Base-by-base conservation (phyloP, 2,797 vertebrate species). In the Coendou prehensilis region DNA sequence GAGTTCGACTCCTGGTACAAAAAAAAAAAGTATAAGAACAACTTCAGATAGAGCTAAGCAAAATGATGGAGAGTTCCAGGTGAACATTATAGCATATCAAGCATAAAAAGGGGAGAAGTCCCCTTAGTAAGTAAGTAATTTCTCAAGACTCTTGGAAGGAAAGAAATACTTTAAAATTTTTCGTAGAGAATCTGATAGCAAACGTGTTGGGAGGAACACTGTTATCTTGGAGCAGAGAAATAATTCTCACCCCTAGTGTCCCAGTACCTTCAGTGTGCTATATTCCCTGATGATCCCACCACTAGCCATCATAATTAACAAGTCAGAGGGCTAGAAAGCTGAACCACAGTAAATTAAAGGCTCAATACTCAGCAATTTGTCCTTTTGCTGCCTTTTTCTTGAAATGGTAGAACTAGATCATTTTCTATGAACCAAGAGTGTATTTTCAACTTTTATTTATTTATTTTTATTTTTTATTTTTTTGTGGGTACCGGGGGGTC, bases 361-460 rank as follows among this genome's bases (percentile, higher is more conserved):
- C 76, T 96, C 73, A 83, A 56, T 41, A 91, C 79, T 88, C 97
- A 96, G 94, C 89, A 94, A 87, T 92, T 82, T 95, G 95, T 93
- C 79, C 33, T 94, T 95, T 82, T 93, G 47, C 67, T 95, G 67
- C 30, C 47, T 41, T 95, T 95, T 76, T 90, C 97, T 86, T 92
- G 78, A 91, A 94, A 89, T 88, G 63, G 33, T 83, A 95, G 76
- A 94, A 73, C n/a, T 50, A 89, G 75, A 91, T 96, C 41, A 83
- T 83, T 94, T 97, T 93, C 47, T 41, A 92, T 11, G 17, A 93
- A 80, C 47, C 59, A 93, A 95, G 28, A 78, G 41, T 33, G 4
- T 81, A 76, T 87, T 92, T 96, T 71, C 50, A 82, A 45, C 28
- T 56, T 18, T 56, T 41, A 41, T 41, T 41, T 41, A 41, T 41